Percentiles rank a stretch among this genome's conserved stretches.
phyloP scores from a whole-genome alignment of 2,888 invertebrate genomes.

The Pollenia angustigena region DNA sequence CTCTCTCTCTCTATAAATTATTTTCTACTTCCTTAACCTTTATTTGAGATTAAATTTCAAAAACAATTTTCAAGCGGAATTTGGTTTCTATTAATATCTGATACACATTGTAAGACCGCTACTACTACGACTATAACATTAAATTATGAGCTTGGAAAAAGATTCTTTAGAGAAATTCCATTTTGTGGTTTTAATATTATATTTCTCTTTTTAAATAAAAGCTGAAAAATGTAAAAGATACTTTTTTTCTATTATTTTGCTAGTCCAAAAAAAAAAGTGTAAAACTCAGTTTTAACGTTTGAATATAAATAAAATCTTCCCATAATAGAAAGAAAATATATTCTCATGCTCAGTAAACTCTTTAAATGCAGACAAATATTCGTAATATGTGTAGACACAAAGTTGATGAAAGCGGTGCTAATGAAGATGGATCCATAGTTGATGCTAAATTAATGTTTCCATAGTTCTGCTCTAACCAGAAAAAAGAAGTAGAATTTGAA shows the following conservation, averaged over 20 bases:
- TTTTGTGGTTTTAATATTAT: constrained; percentile 44
- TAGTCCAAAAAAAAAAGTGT: neutral
- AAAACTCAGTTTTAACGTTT: neutral
- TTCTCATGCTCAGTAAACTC: constrained; percentile 33
- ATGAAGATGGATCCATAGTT: constrained; percentile 37
- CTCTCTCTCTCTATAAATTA: neutral
- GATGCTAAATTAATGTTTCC: constrained; percentile 25
- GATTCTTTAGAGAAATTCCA: constrained; percentile 21
- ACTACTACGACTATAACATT: neutral
- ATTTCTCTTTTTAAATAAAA: constrained; percentile 12
- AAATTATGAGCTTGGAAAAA: constrained; percentile 15
- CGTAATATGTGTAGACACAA: neutral
- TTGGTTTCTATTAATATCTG: constrained; percentile 39
- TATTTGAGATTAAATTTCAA: constrained; percentile 29
- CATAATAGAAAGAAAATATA: constrained; percentile 16
- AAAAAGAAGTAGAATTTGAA: neutral
- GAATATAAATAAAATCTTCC: constrained; percentile 4
- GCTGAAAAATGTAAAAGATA: constrained; percentile 35
- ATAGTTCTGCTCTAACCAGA: neutral
- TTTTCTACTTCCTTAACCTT: constrained; percentile 28
- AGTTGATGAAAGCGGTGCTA: constrained; percentile 40
- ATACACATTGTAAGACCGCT: neutral
- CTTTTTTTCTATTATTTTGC: neutral
- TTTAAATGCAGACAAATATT: neutral
- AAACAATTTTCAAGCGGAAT: constrained; percentile 35